Conservation (phyloP, 2,888 invertebrate genomes). For the Pardosa pseudoannulata region DNA sequence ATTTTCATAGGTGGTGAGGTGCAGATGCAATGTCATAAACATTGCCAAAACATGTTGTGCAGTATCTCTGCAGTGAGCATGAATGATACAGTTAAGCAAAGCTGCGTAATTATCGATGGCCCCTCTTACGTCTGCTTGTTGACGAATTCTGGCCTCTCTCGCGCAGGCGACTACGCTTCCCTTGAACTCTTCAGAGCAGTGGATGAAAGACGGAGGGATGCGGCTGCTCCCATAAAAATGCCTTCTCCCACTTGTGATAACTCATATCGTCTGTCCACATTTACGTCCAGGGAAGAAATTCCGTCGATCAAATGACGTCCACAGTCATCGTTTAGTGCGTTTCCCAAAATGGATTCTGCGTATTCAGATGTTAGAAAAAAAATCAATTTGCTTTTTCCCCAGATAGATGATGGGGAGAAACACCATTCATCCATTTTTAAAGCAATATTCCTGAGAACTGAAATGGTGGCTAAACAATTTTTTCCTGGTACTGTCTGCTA, state of each 20-base stretch:
- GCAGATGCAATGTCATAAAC: no score
- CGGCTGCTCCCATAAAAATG: constrained; percentile 17
- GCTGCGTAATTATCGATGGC: constrained; percentile 7
- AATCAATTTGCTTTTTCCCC: no score
- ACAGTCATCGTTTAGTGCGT: background rate
- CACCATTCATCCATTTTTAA: no score
- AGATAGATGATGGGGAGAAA: no score
- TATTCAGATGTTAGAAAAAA: no score
- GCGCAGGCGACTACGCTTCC: constrained; percentile 8
- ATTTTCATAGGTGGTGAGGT: no score
- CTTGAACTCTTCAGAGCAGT: background rate
- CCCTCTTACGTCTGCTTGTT: background rate
- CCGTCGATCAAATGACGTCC: background rate
- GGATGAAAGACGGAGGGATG: constrained; percentile 8
- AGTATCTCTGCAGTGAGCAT: background rate
- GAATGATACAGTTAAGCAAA: background rate
- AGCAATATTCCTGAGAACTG: no score
- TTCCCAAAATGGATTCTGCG: background rate
- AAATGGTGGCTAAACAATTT: no score
- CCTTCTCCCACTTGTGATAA: background rate
- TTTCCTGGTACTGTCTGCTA: no score
- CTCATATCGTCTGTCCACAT: background rate
- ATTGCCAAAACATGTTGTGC: background rate
- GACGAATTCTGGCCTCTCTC: background rate
- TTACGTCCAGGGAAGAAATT: background rate